phyloP scores from a whole-genome alignment of 2,113 vertebrate genomes.

The Psettodes erumei region DNA sequence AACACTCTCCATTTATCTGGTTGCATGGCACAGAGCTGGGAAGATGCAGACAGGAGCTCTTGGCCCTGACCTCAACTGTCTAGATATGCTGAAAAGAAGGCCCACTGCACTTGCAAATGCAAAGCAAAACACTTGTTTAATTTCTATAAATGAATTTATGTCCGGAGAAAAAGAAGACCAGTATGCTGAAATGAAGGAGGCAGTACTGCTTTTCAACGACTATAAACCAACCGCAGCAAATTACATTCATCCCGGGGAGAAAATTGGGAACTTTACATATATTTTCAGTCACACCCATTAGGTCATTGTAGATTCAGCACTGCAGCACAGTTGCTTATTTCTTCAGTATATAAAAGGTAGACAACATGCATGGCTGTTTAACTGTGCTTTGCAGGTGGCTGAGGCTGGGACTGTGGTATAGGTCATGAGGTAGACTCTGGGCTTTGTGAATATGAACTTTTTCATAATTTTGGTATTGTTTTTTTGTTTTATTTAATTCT shows the following conservation, averaged over 20 bases:
- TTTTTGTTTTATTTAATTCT: not conserved
- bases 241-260: too few species aligned
- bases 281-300: not conserved
- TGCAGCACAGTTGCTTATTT: not conserved
- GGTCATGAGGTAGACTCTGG: not conserved
- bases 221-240: too few species aligned
- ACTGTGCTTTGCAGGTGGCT: not conserved
- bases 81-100: slow-evolving; percentile 48
- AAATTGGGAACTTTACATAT: not conserved
- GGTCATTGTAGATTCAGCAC: not conserved
- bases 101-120: slow-evolving; percentile 49
- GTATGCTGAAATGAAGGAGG: slow-evolving; percentile 3
- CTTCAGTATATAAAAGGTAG: not conserved
- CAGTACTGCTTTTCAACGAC: too few species aligned
- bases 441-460: too few species aligned
- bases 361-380: not conserved
- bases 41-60: slow-evolving; percentile 72
- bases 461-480: too few species aligned
- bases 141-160: slow-evolving; percentile 29
- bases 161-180: slow-evolving; percentile 3
- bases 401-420: not conserved
- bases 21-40: slow-evolving; percentile 58
- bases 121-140: slow-evolving; percentile 48
- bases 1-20: slow-evolving; percentile 71
- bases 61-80: slow-evolving; percentile 71